These are phyloP conservation scores for Sisor rabdophorus DNA, from an alignment of 2,113 vertebrate species.

Conservation along the genomic window DNA sequence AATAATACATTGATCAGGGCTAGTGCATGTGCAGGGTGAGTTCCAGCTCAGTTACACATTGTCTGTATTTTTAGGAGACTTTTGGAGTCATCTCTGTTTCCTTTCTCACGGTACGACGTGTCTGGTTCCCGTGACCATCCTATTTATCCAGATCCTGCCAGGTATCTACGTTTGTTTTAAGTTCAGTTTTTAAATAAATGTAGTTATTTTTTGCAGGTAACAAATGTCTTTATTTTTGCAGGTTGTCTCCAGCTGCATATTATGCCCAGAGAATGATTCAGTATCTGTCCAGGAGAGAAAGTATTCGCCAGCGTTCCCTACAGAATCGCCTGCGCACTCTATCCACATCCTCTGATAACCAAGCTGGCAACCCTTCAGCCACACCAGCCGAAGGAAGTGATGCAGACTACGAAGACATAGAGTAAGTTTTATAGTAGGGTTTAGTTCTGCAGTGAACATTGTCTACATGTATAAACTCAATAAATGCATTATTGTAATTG, in stretches of 20 bases:
- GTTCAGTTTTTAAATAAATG: not conserved
- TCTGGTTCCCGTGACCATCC: conserved; percentile 95
- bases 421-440: conserved; percentile 62
- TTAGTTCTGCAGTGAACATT: not conserved
- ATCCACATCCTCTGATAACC: conserved; percentile 75
- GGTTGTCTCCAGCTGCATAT: conserved; percentile 95
- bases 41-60: conserved; percentile 14
- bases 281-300: conserved; percentile 95
- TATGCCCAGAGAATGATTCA: conserved; percentile 99
- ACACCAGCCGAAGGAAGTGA: conserved; percentile 85
- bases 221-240: conserved; percentile 36
- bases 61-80: conserved; percentile 79
- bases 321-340: conserved; percentile 90
- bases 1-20: not conserved
- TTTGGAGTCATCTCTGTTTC: conserved; percentile 93
- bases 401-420: conserved; percentile 95
- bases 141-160: conserved; percentile 96
- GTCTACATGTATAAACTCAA: not conserved
- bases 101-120: conserved; percentile 93
- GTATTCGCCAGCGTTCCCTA: conserved; percentile 93
- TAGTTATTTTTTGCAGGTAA: not conserved
- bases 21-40: not conserved
- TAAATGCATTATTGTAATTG: not conserved
- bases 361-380: conserved; percentile 73
- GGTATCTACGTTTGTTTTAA: conserved; percentile 61